phyloP scores from a whole-genome alignment of 2,888 invertebrate genomes.

The Augochlorella aurata region DNA sequence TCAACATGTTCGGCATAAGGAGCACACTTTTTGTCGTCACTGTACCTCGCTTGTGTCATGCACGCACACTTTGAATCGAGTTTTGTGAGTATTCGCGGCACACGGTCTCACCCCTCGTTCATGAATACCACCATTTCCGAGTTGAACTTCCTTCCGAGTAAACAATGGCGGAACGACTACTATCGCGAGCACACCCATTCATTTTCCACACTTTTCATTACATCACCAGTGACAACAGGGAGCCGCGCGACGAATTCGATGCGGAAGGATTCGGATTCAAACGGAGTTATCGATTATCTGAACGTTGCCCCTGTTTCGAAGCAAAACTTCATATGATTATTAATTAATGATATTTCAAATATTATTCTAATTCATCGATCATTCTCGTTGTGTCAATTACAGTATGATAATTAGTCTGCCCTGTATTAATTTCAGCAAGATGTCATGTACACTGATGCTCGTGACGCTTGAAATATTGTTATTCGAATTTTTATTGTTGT shows the following conservation, averaged over 20 bases:
- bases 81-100: neutral
- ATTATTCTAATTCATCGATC: neutral
- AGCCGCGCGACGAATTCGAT: constrained; percentile 36
- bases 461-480: neutral
- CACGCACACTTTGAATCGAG: neutral
- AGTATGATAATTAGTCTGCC: neutral
- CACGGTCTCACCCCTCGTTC: constrained; percentile 38
- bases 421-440: neutral
- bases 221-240: constrained; percentile 54
- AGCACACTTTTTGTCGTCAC: neutral
- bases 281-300: constrained; percentile 40
- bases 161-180: constrained; percentile 64
- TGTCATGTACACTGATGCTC: neutral
- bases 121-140: constrained; percentile 76
- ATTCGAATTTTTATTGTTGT: too few species aligned
- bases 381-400: neutral
- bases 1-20: neutral
- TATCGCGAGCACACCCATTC: constrained; percentile 62
- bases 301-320: constrained; percentile 6
- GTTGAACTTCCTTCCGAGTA: constrained; percentile 79
- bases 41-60: constrained; percentile 3
- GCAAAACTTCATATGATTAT: neutral
- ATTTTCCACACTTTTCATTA: constrained; percentile 68
- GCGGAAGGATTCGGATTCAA: constrained; percentile 49
- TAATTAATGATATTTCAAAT: neutral